phyloP scores from a whole-genome alignment of 2,888 invertebrate species.

The Colostygia pectinataria region DNA sequence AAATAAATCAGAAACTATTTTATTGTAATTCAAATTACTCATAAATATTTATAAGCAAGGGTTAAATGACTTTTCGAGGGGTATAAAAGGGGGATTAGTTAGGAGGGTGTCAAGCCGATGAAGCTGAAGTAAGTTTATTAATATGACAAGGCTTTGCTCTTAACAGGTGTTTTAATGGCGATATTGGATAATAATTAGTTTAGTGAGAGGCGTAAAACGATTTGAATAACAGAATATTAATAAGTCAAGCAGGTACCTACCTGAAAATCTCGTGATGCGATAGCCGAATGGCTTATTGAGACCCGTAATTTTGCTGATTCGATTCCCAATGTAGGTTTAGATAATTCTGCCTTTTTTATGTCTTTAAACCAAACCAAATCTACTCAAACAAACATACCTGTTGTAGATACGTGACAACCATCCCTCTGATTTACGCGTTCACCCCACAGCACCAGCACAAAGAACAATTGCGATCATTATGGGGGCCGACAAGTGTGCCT shows the following conservation, averaged over 20 bases:
- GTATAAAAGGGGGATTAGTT: constrained; percentile 7
- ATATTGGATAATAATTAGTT: constrained; percentile 1
- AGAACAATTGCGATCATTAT: constrained; percentile 42
- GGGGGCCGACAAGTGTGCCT: constrained; percentile 42
- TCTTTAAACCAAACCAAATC: not conserved
- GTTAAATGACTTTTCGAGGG: constrained; percentile 27
- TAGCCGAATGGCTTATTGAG: no score
- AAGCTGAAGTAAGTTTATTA: constrained; percentile 45
- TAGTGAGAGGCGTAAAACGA: not conserved
- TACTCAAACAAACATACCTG: not conserved
- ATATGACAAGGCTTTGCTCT: constrained; percentile 49
- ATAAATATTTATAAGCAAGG: constrained; percentile 33
- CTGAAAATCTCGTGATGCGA: no score
- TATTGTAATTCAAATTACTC: constrained; percentile 20
- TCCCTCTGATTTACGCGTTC: constrained; percentile 16
- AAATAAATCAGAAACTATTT: constrained; percentile 20
- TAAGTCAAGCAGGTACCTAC: no score
- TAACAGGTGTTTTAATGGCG: constrained; percentile 31
- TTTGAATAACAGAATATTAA: no score
- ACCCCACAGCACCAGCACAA: constrained; percentile 20
- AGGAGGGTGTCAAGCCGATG: constrained; percentile 27
- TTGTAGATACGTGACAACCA: constrained; percentile 16
- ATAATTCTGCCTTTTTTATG: no score
- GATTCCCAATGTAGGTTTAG: no score
- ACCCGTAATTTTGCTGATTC: no score